phyloP scores from a whole-genome alignment of 2,797 vertebrate genomes.

The Squalus acanthias region DNA sequence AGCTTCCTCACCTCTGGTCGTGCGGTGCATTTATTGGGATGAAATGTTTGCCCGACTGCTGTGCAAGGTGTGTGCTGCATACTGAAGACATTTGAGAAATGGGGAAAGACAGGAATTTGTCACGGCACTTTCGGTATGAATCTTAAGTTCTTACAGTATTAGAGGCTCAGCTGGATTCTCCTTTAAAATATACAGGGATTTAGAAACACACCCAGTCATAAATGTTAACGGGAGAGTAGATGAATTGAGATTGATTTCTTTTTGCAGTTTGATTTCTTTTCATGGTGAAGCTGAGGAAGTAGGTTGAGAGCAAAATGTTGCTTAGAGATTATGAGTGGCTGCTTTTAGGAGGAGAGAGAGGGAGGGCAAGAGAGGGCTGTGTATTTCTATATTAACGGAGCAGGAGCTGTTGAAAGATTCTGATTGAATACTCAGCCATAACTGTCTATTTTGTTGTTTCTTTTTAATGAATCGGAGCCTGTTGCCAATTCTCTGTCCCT shows the following conservation, averaged over 20 bases:
- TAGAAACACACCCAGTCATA: not conserved
- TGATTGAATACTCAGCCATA: not conserved
- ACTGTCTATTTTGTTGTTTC: not conserved
- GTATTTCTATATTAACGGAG: not conserved
- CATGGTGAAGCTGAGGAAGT: not conserved
- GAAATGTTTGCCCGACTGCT: constrained; percentile 33
- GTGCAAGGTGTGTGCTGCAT: constrained; percentile 25
- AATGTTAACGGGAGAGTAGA: not conserved
- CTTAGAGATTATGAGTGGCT: not conserved
- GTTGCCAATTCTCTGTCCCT: not conserved
- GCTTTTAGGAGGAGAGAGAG: not conserved
- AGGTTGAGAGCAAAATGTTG: not conserved
- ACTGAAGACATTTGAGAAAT: constrained; percentile 52
- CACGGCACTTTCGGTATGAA: constrained; percentile 87
- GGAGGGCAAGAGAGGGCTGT: not conserved
- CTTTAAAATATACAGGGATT: not conserved
- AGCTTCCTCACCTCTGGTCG: constrained; percentile 25
- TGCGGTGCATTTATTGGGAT: constrained; percentile 11
- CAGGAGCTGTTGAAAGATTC: not conserved
- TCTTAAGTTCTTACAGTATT: constrained; percentile 34
- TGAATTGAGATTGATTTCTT: not conserved
- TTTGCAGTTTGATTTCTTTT: not conserved
- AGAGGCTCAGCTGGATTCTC: not conserved
- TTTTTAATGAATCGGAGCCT: not conserved
- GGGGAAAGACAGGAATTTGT: constrained; percentile 85